A percentile compares a stretch with the other conserved stretches of the same genome.
These are phyloP conservation scores for Ferdinandea cuprea DNA, from an alignment of 2,888 invertebrate species.

Conservation along the genomic window DNA sequence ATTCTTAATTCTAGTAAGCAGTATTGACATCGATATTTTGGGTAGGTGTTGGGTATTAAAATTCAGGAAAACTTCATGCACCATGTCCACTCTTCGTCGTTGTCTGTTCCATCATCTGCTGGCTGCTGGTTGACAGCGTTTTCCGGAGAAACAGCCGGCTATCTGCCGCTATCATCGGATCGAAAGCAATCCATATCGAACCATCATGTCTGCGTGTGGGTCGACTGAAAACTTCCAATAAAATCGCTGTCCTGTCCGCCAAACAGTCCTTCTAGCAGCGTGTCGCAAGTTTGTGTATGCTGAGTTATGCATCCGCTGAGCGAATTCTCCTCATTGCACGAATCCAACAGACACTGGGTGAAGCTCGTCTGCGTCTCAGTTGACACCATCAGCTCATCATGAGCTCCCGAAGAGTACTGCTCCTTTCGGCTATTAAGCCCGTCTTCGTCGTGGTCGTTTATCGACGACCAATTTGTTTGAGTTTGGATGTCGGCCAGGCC, in stretches of 20 bases:
- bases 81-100: conserved; percentile 34
- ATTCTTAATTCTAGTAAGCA: conserved; percentile 28
- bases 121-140: background rate
- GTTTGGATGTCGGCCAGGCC: conserved; percentile 87
- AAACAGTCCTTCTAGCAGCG: conserved; percentile 79
- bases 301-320: conserved; percentile 78
- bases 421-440: conserved; percentile 35
- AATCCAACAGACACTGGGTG: conserved; percentile 78
- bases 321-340: conserved; percentile 65
- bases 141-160: conserved; percentile 19
- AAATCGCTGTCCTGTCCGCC: conserved; percentile 79
- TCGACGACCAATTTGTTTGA: conserved; percentile 85
- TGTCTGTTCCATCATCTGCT: background rate
- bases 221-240: conserved; percentile 80
- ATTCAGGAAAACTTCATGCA: conserved; percentile 33
- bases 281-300: conserved; percentile 82
- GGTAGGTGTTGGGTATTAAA: background rate
- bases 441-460: conserved; percentile 36
- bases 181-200: conserved; percentile 77
- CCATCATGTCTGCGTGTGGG: conserved; percentile 82
- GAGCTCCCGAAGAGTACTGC: conserved; percentile 76
- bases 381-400: conserved; percentile 85
- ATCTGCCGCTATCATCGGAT: conserved; percentile 33
- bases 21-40: background rate
- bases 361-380: conserved; percentile 85